phyloP scores from a whole-genome alignment of 2,888 invertebrate species.

The Tachina grossa region DNA sequence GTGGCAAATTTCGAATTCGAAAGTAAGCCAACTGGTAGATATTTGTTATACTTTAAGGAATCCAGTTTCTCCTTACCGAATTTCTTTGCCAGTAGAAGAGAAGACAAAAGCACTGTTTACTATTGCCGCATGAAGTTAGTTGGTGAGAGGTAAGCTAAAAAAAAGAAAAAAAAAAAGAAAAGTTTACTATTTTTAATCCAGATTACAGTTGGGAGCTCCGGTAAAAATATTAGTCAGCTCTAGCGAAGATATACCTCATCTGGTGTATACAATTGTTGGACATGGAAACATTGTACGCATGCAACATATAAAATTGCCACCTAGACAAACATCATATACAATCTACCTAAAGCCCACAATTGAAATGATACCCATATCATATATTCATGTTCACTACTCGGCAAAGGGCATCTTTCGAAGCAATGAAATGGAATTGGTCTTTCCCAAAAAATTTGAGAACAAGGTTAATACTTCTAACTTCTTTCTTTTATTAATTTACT shows the following conservation, averaged over 20 bases:
- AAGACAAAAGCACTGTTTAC: background rate
- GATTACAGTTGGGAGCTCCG: slow-evolving; percentile 24
- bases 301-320: slow-evolving; percentile 19
- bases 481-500: background rate
- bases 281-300: slow-evolving; percentile 31
- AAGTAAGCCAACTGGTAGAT: slow-evolving; percentile 71
- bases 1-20: slow-evolving; percentile 86
- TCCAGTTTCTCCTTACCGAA: background rate
- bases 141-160: slow-evolving; percentile 13
- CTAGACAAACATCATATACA: slow-evolving; percentile 22
- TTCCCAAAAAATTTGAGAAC: slow-evolving; percentile 43
- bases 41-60: background rate
- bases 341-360: slow-evolving; percentile 30
- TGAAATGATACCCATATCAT: slow-evolving; percentile 31
- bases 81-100: background rate
- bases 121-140: slow-evolving; percentile 16
- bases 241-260: slow-evolving; percentile 26
- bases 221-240: slow-evolving; percentile 33
- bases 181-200: background rate
- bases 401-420: background rate
- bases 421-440: slow-evolving; percentile 23
- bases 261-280: slow-evolving; percentile 23
- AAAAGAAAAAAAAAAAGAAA: no score
- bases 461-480: background rate
- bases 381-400: slow-evolving; percentile 4